These are phyloP conservation scores for Orthosia incerta DNA, from an alignment of 2,888 invertebrate species.

Conservation along the genomic window DNA sequence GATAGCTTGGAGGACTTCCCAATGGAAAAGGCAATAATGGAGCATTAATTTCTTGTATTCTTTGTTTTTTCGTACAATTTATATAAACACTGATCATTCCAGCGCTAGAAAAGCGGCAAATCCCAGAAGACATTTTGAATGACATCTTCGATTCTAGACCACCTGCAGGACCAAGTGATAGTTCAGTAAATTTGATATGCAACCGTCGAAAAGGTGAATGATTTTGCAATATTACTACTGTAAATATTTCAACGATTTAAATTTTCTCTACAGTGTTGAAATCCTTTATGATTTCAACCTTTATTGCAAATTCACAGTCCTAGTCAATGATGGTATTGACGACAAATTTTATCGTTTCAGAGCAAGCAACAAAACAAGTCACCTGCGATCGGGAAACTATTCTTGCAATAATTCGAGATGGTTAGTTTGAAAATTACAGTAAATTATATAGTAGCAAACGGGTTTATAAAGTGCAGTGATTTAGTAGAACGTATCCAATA, in stretches of 20 bases:
- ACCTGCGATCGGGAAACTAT: not conserved
- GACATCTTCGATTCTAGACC: not conserved
- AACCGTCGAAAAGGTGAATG: conserved; percentile 16
- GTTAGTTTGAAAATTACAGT: conserved; percentile 2
- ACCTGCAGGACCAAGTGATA: too few relatives aligned
- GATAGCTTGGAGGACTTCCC: too few relatives aligned
- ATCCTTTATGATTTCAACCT: not conserved
- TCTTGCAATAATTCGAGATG: conserved; percentile 40
- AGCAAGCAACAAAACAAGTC: not conserved
- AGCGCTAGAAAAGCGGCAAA: conserved; percentile 31
- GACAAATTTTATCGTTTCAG: conserved; percentile 11
- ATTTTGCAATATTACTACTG: not conserved
- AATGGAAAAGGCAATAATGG: not conserved
- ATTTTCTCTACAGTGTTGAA: not conserved
- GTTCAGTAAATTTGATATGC: too few relatives aligned
- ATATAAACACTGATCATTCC: conserved; percentile 7
- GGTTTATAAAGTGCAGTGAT: too few relatives aligned
- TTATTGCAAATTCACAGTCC: not conserved
- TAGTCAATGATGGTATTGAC: not conserved
- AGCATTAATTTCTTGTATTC: not conserved
- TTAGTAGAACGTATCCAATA: too few relatives aligned
- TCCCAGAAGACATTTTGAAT: conserved; percentile 21
- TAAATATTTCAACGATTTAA: not conserved
- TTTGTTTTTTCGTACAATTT: not conserved
- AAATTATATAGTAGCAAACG: too few relatives aligned